Evolutionary conservation across 2,113 vertebrate genomes (phyloP), one percentile per base, ranked within the genome.

Genomic region (Tupaia chinensis): DNA sequence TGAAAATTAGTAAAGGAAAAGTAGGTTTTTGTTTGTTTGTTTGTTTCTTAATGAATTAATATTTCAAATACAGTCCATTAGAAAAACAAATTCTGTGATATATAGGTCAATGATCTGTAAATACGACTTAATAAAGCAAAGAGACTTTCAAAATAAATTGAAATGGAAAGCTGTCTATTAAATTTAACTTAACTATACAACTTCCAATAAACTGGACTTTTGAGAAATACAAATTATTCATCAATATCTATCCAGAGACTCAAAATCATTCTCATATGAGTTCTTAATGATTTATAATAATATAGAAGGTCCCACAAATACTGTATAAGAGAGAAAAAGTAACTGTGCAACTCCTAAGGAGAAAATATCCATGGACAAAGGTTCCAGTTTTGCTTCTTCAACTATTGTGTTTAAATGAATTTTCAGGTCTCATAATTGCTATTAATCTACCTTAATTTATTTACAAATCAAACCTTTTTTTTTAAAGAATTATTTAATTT

Each of bases 201-300:
- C 23, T 91, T 83, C 93, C 58, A 87, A 65, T 54, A 92, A 89
- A 86, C 1, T 94, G 27, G 20, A 92, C 34, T 58, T 87, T 72
- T 93, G 29, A 93, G 32, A 86, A 95, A 94, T 91, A 76, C 0
- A 96, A 96, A 93, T 54, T 88, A 95, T 69, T 94, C 29, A 96
- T 58, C n/a, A 95, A 89, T 91, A 87, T 69, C 63, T 79, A 73
- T 5, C 10, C 29, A 87, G 65, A 66, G 32, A 78, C 69, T 79
- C 5, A 94, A 83, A 97, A 86, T 89, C 13, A 90, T 90, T 91
- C 44, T 44, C 25, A 89, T 84, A 93, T 34, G 70, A 87, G n/a
- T 87, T 83, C 77, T 34, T 68, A 84, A 70, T 77, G 53, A 84
- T 23, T 63, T 93, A 54, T 78, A 22, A 54, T 80, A 92, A 95